These are phyloP conservation scores for Daubentonia madagascariensis DNA, from an alignment of 2,113 vertebrate species.

Conservation along the genomic window DNA sequence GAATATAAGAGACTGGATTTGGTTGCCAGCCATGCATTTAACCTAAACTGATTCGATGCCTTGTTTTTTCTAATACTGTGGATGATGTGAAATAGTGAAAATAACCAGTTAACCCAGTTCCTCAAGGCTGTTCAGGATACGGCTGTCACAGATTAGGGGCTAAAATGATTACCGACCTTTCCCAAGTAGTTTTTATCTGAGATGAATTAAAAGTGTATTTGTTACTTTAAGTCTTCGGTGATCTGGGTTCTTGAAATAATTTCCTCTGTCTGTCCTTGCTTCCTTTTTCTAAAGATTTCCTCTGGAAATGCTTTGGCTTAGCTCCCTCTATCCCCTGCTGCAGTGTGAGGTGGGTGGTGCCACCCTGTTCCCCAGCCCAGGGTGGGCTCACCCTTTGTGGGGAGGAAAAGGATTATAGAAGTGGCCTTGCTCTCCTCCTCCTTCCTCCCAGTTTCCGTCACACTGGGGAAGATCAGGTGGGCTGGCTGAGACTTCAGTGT, in stretches of 20 bases:
- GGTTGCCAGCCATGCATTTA: neutral
- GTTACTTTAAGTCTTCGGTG: constrained; percentile 65
- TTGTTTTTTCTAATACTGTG: constrained; percentile 76
- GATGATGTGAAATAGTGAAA: constrained; percentile 32
- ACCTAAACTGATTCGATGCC: constrained; percentile 64
- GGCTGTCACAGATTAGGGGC: constrained; percentile 29
- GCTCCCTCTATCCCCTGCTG: neutral
- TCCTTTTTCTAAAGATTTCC: neutral
- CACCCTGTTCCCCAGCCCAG: neutral
- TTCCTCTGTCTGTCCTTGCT: neutral
- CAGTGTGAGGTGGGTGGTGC: neutral
- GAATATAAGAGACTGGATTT: constrained; percentile 80
- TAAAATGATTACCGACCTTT: constrained; percentile 37
- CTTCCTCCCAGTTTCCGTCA: neutral
- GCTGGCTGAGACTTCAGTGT: neutral
- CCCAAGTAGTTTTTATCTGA: constrained; percentile 68
- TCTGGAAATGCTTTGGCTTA: neutral
- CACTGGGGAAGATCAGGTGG: neutral
- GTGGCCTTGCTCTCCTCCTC: neutral
- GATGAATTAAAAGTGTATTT: constrained; percentile 83
- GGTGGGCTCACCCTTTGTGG: neutral
- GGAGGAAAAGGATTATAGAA: neutral
- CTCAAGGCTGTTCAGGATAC: neutral
- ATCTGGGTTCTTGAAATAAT: neutral
- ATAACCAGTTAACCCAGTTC: neutral